Evolutionary conservation across 2,888 invertebrate species (phyloP), one percentile per base, ranked within the genome.

Genomic region (Dorcus parallelipipedus): DNA sequence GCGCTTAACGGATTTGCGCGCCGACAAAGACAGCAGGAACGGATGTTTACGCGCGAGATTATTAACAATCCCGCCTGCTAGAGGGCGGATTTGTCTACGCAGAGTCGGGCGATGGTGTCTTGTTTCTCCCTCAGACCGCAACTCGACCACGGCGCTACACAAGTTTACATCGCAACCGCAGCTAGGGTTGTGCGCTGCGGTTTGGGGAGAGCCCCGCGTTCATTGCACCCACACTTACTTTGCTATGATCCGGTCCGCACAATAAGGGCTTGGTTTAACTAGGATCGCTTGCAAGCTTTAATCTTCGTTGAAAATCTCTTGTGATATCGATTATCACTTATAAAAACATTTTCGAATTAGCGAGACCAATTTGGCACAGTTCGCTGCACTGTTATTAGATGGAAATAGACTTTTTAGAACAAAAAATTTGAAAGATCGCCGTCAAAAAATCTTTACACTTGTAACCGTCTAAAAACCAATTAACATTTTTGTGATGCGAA

Each of bases 81-180:
- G 69, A 65, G 72, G 70, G 69, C 67, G 70, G 70, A 70, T 70
- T 70, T 67, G 66, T 67, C 67, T 69, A 62, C 64, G 54, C 56
- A 58, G 54, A 26, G 59, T 39, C 58, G 49, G 54, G 58, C 64
- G 61, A 53, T 61, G 67, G 70, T 67, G 71, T 71, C 73, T 70
- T 58, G 68, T 66, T 68, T 68, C 69, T 65, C 62, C 67, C 68
- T 63, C 63, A 66, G 59, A 65, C 68, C 75, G 72, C 73, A 68
- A 69, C 69, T 68, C 68, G 66, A 72, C 75, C 75, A 68, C 73
- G 68, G 71, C 73, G 71, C 73, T 74, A 71, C 73, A 73, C 73
- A 73, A 75, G 75, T 76, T 76, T 75, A 75, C 75, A 74, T 73
- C 69, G 62, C 64, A 66, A 76, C 76, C 73, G 69, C 74, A 74